These are phyloP conservation scores for Drosophila repletoides DNA, from an alignment of 1,140 invertebrate genomes.

Conservation along the genomic window DNA sequence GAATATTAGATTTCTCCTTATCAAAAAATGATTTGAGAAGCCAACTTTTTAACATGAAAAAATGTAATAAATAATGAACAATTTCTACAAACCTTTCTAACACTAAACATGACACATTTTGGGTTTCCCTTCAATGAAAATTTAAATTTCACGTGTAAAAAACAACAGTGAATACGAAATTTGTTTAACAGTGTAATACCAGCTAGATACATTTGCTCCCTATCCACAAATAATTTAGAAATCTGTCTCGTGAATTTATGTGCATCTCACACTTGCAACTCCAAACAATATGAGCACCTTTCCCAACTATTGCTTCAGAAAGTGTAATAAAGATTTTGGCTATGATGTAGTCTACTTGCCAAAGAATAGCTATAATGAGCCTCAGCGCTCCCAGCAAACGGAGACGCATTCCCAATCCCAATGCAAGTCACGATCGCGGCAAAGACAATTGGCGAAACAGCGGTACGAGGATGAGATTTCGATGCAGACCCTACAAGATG, in stretches of 20 bases:
- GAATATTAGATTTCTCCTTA: no score
- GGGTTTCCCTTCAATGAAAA: conserved; percentile 27
- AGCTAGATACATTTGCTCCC: neutral
- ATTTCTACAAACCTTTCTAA: no score
- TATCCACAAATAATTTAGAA: no score
- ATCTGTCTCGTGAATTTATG: neutral
- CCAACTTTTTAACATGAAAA: no score
- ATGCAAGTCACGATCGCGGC: neutral
- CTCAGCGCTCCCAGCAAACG: neutral
- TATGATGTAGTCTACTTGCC: conserved; percentile 33
- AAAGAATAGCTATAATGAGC: neutral
- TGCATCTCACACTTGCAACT: conserved; percentile 14
- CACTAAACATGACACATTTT: neutral
- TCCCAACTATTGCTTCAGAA: conserved; percentile 64
- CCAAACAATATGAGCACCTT: conserved; percentile 58
- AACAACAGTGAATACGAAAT: no score
- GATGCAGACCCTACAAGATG: neutral
- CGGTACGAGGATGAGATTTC: neutral
- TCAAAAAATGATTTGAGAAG: no score
- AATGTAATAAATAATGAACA: no score
- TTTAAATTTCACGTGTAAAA: no score
- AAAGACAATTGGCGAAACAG: neutral
- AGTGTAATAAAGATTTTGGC: conserved; percentile 21
- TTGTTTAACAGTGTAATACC: neutral
- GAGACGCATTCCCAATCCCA: neutral